Evolutionary conservation across 2,888 invertebrate genomes (phyloP), one percentile per base, ranked within the genome.

Genomic region (Cremastobaeus sp.): DNA sequence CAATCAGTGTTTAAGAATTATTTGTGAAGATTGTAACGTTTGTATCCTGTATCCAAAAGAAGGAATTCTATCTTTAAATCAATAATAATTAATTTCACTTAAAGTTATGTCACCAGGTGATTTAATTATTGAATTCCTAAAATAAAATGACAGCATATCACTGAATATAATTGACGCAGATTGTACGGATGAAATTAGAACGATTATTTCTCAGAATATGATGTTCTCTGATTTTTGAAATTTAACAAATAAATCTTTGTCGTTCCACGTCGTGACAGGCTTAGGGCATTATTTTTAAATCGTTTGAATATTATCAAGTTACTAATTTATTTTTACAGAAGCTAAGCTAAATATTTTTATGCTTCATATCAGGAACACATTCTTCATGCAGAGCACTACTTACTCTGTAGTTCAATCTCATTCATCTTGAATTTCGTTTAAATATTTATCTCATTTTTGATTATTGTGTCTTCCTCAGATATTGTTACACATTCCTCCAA

Each of bases 251-350:
- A 25, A 25, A 25, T 25, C 25, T 25, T 25, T 25, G 3, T 5
- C 4, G 25, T 25, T 25, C 8, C 8, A 5, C 25, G 14, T 11
- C 11, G 8, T 1, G 34, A 25, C 9, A 30, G 12, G n/a, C 20
- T 32, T 50, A 9, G 2, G 25, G 32, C 2, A 32, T 62, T 62
- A 62, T 52, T 64, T 64, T 65, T 47, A 48, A 65, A 65, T 20
- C 12, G 30, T 35, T 30, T 47, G 21, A 54, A 54, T 20, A 65
- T 65, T 34, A 55, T 55, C 55, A 20, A 37, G 54, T 52, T 45
- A 37, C 45, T 37, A 65, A 65, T 54, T 65, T 65, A 54, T 65
- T 65, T 54, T 52, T 20, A 52, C 28, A 43, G 64, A 54, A 65
- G 37, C 28, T 21, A 15, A 1, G 28, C 5, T 18, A 15, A 43